These are phyloP conservation scores for Tribolium freemani DNA, from an alignment of 2,888 invertebrate species.

Conservation along the genomic window DNA sequence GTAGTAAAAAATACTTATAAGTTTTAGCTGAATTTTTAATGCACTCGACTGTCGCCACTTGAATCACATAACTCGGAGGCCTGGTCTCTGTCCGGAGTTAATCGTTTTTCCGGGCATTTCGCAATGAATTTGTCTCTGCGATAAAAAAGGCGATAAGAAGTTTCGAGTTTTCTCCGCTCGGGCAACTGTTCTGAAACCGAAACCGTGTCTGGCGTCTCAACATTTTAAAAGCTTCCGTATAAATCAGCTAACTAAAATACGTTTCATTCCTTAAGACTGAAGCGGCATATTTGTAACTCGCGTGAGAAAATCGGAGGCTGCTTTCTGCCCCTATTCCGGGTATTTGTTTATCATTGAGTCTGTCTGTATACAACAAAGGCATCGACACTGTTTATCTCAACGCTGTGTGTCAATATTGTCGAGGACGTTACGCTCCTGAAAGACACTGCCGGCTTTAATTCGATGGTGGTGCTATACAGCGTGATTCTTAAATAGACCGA, in stretches of 20 bases:
- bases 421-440: constrained; percentile 18
- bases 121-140: constrained; percentile 16
- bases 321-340: constrained; percentile 17
- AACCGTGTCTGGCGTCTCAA: constrained; percentile 36
- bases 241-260: constrained; percentile 41
- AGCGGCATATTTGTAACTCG: constrained; percentile 24
- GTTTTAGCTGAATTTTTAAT: too few relatives aligned
- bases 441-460: constrained; percentile 35
- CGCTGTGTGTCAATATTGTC: constrained; percentile 36
- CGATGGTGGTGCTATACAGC: constrained; percentile 15
- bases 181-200: constrained; percentile 38
- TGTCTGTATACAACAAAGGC: constrained; percentile 32
- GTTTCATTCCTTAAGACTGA: constrained; percentile 26
- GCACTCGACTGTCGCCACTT: too few relatives aligned
- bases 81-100: too few relatives aligned
- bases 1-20: too few relatives aligned
- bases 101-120: too few relatives aligned
- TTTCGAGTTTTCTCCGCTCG: background rate
- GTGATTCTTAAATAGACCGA: too few relatives aligned
- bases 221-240: constrained; percentile 41
- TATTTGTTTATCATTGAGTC: constrained; percentile 36
- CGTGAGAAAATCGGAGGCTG: constrained; percentile 31
- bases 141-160: constrained; percentile 22
- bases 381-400: constrained; percentile 40
- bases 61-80: too few relatives aligned